Conservation (phyloP, 2,113 vertebrate species). For the Rhineura floridana region DNA sequence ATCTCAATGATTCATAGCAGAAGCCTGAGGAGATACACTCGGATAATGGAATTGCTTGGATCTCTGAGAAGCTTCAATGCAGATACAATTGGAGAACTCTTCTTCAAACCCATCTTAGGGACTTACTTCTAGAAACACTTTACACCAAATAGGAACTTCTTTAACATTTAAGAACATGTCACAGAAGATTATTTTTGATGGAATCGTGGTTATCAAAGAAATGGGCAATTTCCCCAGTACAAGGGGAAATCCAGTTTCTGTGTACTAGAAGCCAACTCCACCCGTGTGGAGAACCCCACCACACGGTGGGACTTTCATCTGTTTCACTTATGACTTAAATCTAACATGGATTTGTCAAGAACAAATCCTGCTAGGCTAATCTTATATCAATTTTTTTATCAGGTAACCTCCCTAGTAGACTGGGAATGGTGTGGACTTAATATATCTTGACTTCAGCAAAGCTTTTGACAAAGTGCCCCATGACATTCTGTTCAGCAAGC, state of each 20-base stretch:
- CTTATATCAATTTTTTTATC: too few species aligned
- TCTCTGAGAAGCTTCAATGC: slow-evolving; percentile 41
- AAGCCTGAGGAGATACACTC: slow-evolving; percentile 42
- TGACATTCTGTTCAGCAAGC: too few species aligned
- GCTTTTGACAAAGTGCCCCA: too few species aligned
- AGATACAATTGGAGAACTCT: slow-evolving; percentile 53
- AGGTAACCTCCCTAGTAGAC: too few species aligned
- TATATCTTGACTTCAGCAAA: too few species aligned
- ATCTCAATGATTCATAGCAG: slow-evolving; percentile 35
- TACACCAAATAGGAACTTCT: slow-evolving; percentile 13
- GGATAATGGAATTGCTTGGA: slow-evolving; percentile 31
- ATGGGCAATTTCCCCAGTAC: too few species aligned
- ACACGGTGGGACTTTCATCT: neutral
- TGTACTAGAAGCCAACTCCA: neutral
- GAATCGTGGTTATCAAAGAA: neutral
- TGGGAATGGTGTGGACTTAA: too few species aligned
- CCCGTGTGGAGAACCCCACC: too few species aligned
- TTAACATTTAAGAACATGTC: slow-evolving; percentile 1
- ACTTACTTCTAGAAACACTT: slow-evolving; percentile 53
- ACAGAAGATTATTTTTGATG: neutral
- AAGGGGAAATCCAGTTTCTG: neutral
- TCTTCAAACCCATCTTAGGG: slow-evolving; percentile 58
- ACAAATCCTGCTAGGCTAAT: too few species aligned
- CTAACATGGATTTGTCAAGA: too few species aligned
- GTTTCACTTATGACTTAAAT: neutral